Percentiles rank a stretch among this genome's conserved stretches.
These are phyloP conservation scores for Silvanus unidentatus DNA, from an alignment of 2,888 invertebrate species.

Conservation along the genomic window DNA sequence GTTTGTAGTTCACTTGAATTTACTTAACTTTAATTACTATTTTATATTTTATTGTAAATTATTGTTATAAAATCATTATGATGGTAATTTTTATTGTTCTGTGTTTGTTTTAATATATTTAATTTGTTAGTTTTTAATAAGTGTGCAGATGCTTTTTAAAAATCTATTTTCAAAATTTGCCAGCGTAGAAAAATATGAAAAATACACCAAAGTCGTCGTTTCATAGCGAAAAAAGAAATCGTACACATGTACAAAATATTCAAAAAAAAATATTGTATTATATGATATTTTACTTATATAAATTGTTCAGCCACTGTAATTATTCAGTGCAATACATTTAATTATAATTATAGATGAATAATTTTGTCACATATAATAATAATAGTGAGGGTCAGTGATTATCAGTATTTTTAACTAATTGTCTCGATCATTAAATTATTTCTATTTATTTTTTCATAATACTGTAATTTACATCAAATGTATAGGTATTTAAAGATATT, in stretches of 20 bases:
- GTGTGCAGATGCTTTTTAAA: conserved; percentile 20
- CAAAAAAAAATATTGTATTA: conserved; percentile 15
- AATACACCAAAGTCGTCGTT: conserved; percentile 36
- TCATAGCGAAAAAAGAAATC: conserved; percentile 23
- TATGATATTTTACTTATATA: conserved; percentile 15
- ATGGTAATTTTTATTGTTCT: neutral
- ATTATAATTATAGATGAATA: conserved; percentile 7
- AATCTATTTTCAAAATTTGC: neutral
- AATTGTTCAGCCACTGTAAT: conserved; percentile 28
- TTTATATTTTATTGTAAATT: conserved; percentile 10
- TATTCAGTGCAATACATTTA: conserved; percentile 36
- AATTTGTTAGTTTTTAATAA: conserved; percentile 15
- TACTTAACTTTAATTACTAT: conserved; percentile 8
- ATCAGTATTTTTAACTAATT: conserved; percentile 41
- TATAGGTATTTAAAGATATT: conserved; percentile 37
- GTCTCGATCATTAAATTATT: conserved; percentile 38
- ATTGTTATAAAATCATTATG: conserved; percentile 6
- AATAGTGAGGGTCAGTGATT: conserved; percentile 39
- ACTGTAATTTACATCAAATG: conserved; percentile 40
- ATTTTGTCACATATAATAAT: neutral
- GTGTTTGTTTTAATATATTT: conserved; percentile 14
- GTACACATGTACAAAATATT: conserved; percentile 35
- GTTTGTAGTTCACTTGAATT: conserved; percentile 16
- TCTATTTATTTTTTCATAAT: conserved; percentile 39
- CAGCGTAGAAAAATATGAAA: conserved; percentile 7